Base-by-base conservation (phyloP, 2,113 vertebrate genomes). In the Sturnus vulgaris region DNA sequence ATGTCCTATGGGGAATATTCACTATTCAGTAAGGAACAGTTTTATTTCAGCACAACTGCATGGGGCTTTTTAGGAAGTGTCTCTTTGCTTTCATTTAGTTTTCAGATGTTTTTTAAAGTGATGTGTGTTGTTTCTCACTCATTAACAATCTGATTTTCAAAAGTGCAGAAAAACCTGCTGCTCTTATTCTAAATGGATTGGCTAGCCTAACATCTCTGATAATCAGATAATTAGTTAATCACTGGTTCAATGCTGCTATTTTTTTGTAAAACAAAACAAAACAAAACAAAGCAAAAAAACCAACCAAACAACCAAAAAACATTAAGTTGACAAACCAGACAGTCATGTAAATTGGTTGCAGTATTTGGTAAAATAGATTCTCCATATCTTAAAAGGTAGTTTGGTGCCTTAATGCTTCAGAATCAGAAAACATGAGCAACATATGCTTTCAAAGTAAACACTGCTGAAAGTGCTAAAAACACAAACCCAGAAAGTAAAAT, bases 1-100 rank as follows among this genome's bases (percentile, higher is more conserved):
- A 98, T 98, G 98, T 95, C 97, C 95, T 80, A 76, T n/a, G 72
- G 95, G 97, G 96, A 97, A 97, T 94, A 96, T 93, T 90, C 91
- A 91, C 93, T 95, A 88, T 84, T 96, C 95, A 97, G 88, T 39
- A 76, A 96, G 96, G 96, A 98, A 94, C 80, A 79, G 88, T 97
- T 96, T 97, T 94, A 91, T 96, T 98, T 96, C 95, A 96, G 60
- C 69, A 78, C 76, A 93, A 85, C 76, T 93, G 70, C 49, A 72
- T 2, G 7, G 39, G 22, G 17, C 44, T 88, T 93, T 86, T 89
- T 93, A 82, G 59, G 56, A 91, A 93, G 64, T 40, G 31, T 80
- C 56, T 94, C 69, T 28, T 46, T 82, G 47, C n/a, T 61, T 95
- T 84, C 46, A 23, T 90, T 91, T 85, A 52, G 22, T 15, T 33